Base-by-base conservation (phyloP, 2,888 invertebrate species). In the Tenthredo notha region DNA sequence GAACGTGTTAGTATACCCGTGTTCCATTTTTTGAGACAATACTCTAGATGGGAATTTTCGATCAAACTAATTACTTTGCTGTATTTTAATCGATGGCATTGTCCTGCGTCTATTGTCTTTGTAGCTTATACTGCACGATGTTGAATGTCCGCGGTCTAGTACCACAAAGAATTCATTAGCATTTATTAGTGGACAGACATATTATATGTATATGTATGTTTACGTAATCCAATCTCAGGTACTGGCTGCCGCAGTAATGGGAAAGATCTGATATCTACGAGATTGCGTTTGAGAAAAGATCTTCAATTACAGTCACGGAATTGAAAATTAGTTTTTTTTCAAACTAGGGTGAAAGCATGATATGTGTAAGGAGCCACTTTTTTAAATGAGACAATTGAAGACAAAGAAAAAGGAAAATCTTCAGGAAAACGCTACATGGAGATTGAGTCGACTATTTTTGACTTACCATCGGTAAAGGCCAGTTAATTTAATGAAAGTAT, bases 111-210 rank as follows among this genome's bases (percentile, higher is more conserved):
- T 67, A 83, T 83, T 67, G 83, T 65, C 47, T 67, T 47, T 33
- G 9, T 18, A 18, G 12, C 9, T 21, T n/a, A 54, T 61, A 70
- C 58, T 21, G 58, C 80, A 43, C 15, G n/a, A 70, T 47, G 83
- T 50, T 21, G 15, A n/a, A 33, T 50, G 29, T 50, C 50, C 61
- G 80, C 83, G 83, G 83, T 83, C 65, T 83, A 29, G 70, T 83
- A 83, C 83, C 83, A 21, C 83, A 83, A n/a, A 83, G 83, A 83
- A 83, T 83, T 83, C 47, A 83, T 83, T 83, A 83, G 83, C 83
- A 83, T 83, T 70, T 70, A 82, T 83, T 83, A 65, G 25, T 29
- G 47, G 65, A 47, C 67, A 67, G 50, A 80, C 40, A n/a, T 61
- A 21, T 80, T 54, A 58, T 37, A 21, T 29, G 10, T 50, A 50